Evolutionary conservation across 2,888 invertebrate species (phyloP).

Genomic region (Eupithecia abbreviata): DNA sequence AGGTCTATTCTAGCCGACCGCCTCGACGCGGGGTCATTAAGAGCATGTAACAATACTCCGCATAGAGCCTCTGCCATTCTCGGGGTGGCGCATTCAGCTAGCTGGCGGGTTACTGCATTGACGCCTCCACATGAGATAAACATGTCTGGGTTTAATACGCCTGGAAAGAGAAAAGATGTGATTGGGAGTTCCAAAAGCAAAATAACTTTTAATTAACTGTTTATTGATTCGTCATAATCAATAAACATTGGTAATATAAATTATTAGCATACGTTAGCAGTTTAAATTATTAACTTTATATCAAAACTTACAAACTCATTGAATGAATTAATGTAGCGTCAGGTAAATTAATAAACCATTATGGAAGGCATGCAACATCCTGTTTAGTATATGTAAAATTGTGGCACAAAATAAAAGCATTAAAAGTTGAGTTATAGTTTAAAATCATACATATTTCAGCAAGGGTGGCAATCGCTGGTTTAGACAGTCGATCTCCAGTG

Average conservation of each 20-base stretch:
- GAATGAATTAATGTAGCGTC: too few species aligned
- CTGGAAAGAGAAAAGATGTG: slow-evolving; percentile 61
- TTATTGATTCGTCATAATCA: too few species aligned
- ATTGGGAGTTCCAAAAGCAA: not conserved
- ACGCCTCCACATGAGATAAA: slow-evolving; percentile 93
- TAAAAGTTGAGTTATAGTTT: too few species aligned
- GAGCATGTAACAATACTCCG: slow-evolving; percentile 92
- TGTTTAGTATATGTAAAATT: too few species aligned
- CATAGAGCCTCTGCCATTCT: slow-evolving; percentile 95
- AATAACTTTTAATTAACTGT: too few species aligned
- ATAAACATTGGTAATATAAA: too few species aligned
- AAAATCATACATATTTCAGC: slow-evolving; percentile 90
- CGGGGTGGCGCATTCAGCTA: slow-evolving; percentile 93
- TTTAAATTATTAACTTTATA: too few species aligned
- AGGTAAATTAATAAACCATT: too few species aligned
- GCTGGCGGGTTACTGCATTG: slow-evolving; percentile 90
- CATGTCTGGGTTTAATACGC: slow-evolving; percentile 91
- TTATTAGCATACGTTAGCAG: too few species aligned
- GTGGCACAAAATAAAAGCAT: too few species aligned
- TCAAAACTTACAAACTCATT: too few species aligned
- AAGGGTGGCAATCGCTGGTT: slow-evolving; percentile 93
- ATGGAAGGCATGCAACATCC: too few species aligned
- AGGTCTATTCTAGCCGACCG: slow-evolving; percentile 90
- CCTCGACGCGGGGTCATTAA: slow-evolving; percentile 93
- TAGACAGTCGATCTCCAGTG: slow-evolving; percentile 90